Conservation (phyloP, 2,888 invertebrate species). For the Baronia brevicornis region DNA sequence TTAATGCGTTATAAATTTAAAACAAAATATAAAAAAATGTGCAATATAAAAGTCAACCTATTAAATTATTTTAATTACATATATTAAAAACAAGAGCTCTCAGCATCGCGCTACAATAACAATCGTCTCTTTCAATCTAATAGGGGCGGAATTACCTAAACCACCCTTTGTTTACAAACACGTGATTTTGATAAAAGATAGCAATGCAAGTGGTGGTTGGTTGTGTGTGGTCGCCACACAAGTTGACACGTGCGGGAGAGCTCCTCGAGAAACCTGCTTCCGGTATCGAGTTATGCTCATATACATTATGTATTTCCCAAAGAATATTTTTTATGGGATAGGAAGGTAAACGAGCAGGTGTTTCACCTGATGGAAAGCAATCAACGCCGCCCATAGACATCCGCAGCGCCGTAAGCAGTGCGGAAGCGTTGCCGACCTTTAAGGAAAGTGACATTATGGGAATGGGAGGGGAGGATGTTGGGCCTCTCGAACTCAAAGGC, state of each 20-base stretch:
- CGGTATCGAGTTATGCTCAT: constrained; percentile 10
- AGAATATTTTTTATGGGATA: constrained; percentile 6
- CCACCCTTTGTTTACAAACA: constrained; percentile 26
- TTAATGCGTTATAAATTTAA: no score
- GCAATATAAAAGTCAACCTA: neutral
- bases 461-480: no score
- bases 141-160: constrained; percentile 12
- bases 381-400: no score
- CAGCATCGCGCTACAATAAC: constrained; percentile 13
- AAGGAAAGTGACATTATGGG: no score
- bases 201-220: constrained; percentile 10
- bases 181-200: constrained; percentile 22
- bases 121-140: constrained; percentile 19
- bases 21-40: neutral
- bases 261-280: constrained; percentile 7
- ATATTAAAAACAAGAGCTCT: constrained; percentile 10
- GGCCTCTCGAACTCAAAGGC: no score
- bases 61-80: neutral
- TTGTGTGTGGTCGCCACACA: constrained; percentile 19
- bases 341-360: constrained; percentile 3
- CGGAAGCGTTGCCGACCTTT: no score
- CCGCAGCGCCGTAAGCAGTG: no score
- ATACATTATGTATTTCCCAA: constrained; percentile 8
- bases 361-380: no score
- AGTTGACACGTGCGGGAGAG: constrained; percentile 17